phyloP scores from a whole-genome alignment of 2,888 invertebrate genomes.

The Andricus curvator region DNA sequence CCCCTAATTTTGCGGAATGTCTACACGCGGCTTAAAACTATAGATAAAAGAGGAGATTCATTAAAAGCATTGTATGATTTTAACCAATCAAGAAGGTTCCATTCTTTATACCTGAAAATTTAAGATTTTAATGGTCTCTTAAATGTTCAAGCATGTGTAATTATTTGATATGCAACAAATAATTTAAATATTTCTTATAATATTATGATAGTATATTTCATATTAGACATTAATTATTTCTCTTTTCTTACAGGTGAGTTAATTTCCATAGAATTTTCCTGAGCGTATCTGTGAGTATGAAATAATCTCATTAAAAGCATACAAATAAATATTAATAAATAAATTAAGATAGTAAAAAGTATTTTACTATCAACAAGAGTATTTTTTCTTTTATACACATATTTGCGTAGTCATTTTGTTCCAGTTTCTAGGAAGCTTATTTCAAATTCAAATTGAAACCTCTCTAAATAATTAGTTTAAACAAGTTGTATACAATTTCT shows the following conservation, averaged over 20 bases:
- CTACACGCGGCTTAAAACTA: too few species aligned
- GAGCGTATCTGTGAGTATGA: neutral
- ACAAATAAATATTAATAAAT: too few species aligned
- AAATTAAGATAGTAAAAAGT: neutral
- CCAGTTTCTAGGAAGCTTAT: neutral
- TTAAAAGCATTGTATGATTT: too few species aligned
- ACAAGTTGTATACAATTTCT: neutral
- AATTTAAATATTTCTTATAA: neutral
- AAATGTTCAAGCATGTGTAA: too few species aligned
- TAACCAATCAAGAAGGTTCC: too few species aligned
- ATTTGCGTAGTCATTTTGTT: neutral
- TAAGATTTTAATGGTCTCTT: too few species aligned
- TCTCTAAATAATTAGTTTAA: neutral
- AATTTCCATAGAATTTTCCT: neutral
- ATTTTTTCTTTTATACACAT: neutral
- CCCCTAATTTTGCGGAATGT: too few species aligned
- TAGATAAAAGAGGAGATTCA: too few species aligned
- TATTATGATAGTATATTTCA: neutral
- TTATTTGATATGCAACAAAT: too few species aligned
- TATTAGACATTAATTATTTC: neutral
- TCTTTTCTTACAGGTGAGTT: neutral
- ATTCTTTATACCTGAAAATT: too few species aligned
- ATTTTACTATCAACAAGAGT: neutral
- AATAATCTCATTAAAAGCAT: neutral
- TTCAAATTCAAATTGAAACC: neutral